These are phyloP conservation scores for Melanotaenia parkinsoni DNA, from an alignment of 2,797 vertebrate species.

Conservation along the genomic window DNA sequence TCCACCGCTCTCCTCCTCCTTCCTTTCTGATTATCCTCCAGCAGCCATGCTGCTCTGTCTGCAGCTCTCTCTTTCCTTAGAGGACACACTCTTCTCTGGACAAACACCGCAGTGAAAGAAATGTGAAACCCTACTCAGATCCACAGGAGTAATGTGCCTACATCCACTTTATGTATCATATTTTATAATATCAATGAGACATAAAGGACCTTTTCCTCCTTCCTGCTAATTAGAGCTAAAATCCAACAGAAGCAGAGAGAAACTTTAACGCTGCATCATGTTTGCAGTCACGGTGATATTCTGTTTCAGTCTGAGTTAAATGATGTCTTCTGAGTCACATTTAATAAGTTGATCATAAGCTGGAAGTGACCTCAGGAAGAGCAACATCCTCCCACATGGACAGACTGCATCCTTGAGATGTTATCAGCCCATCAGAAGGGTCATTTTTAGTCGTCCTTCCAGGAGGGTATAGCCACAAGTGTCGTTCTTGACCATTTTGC, in stretches of 20 bases:
- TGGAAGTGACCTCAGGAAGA: neutral
- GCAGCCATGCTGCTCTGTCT: slow-evolving; percentile 20
- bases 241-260: slow-evolving; percentile 1
- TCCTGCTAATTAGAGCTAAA: slow-evolving; percentile 9
- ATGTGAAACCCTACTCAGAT: slow-evolving; percentile 59
- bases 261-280: neutral
- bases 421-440: neutral
- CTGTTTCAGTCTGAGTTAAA: neutral
- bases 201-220: neutral
- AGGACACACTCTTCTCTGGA: slow-evolving; percentile 42
- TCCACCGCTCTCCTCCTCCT: slow-evolving; percentile 8
- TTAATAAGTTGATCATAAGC: neutral
- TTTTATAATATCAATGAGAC: neutral
- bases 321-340: slow-evolving; percentile 1
- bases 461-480: neutral
- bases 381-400: neutral
- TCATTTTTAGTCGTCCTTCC: neutral
- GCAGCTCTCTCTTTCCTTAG: slow-evolving; percentile 50
- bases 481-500: neutral
- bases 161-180: slow-evolving; percentile 38
- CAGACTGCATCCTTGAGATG: neutral
- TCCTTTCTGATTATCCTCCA: slow-evolving; percentile 16
- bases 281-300: neutral
- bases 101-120: slow-evolving; percentile 42
- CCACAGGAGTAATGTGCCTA: slow-evolving; percentile 62